Conservation (phyloP, 2,888 invertebrate genomes). For the Ferrisia virgata region DNA sequence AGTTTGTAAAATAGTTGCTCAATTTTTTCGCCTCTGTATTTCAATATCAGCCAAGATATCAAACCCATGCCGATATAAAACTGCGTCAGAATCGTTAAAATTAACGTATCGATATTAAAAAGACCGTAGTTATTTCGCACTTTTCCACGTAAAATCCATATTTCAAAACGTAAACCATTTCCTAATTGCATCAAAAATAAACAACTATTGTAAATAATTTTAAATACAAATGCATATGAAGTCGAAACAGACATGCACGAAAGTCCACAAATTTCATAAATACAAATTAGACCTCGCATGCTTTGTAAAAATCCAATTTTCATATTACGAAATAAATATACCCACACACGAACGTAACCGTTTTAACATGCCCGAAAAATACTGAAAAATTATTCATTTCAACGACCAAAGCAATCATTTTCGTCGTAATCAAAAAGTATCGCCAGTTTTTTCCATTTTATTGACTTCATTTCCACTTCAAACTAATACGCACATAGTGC, state of each 20-base stretch:
- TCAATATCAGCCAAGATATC: background rate
- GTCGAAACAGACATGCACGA: background rate
- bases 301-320: background rate
- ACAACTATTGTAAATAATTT: background rate
- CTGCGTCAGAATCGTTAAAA: background rate
- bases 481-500: too few species aligned
- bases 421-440: too few species aligned
- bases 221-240: background rate
- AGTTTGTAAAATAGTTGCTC: background rate
- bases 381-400: background rate
- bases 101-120: background rate
- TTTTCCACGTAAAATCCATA: background rate
- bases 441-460: too few species aligned
- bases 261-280: background rate
- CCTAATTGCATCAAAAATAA: background rate
- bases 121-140: too few species aligned
- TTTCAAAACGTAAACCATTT: background rate
- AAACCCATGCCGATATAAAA: background rate
- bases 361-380: background rate
- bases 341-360: background rate
- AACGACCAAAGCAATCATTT: too few species aligned
- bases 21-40: background rate
- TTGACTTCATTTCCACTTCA: too few species aligned
- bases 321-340: background rate
- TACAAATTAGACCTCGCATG: background rate